A percentile compares a stretch with the other conserved stretches of the same genome.
Conservation (phyloP, 53 echinoderm and acorn worm species). For the Stichopus horrens region DNA sequence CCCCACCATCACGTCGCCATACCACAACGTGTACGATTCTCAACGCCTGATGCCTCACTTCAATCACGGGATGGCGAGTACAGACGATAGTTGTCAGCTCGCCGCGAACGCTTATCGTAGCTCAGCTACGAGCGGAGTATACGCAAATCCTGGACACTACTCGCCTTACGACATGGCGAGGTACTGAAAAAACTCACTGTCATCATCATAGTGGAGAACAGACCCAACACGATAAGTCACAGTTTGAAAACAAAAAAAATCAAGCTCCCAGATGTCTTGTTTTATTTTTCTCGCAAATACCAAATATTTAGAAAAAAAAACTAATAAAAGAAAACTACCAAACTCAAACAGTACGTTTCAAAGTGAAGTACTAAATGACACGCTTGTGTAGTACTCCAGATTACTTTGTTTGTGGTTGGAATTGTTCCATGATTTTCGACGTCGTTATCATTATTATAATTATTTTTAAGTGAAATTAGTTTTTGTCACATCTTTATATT, state of each 20-base stretch:
- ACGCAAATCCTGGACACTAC: constrained; percentile 79
- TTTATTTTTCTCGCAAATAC: not conserved
- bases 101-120: constrained; percentile 67
- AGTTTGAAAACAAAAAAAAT: too few species aligned
- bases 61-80: constrained; percentile 66
- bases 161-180: constrained; percentile 61
- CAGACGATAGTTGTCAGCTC: constrained; percentile 74
- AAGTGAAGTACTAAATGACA: not conserved
- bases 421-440: not conserved
- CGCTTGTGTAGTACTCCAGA: not conserved
- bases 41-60: constrained; percentile 70
- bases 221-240: not conserved
- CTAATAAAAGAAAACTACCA: not conserved
- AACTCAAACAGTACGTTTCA: not conserved
- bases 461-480: not conserved
- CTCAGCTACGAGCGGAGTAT: constrained; percentile 67
- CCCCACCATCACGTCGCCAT: constrained; percentile 62
- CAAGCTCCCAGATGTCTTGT: not conserved
- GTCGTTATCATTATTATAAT: not conserved
- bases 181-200: constrained; percentile 4
- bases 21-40: constrained; percentile 81
- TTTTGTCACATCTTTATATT: not conserved
- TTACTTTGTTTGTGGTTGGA: not conserved
- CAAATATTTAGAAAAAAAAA: not conserved
- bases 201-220: not conserved